Base-by-base conservation (phyloP, 2,113 vertebrate species). In the Spilogale gracilis region DNA sequence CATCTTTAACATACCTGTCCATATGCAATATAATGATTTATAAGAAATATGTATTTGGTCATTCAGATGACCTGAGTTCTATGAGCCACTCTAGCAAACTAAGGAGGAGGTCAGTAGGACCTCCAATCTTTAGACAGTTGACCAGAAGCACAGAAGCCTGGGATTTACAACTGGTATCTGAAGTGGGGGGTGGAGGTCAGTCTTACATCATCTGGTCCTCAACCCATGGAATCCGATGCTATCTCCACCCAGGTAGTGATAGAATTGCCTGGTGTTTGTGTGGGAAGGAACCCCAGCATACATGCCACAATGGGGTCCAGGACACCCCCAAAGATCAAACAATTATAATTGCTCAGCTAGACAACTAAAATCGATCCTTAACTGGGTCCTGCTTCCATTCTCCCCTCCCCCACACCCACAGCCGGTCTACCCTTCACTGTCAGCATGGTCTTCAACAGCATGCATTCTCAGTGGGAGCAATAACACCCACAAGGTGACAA, bases 321-420 rank as follows among this genome's bases (percentile, higher is more conserved):
- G 71, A 74, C 45, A 9, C 11, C 73, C 73, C 12, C 13, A 76
- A 76, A 48, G 23, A 76, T 3, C 73, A 76, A 14, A 76, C 30
- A 92, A 80, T 17, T 43, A 74, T 38, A 71, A 79, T 81, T 74
- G 83, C 32, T 95, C 69, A 80, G n/a, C 30, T 89, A 25, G 8
- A 50, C 67, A 94, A 94, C 38, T 56, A 79, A 96, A 80, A 92
- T 9, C 48, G 58, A 21, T 32, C 79, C 48, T 56, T 50, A 89
- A 54, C 16, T 52, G 3, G 48, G 27, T 88, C 30, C 32, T 43
- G 1, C 43, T 87, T 85, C 50, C 27, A 73, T 13, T 52, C 30
- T 78, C 50, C 21, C 60, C 78, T 54, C 73, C 25, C 12, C 23
- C 16, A 45, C 2, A 38, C 50, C 60, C 25, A 63, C 17, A 76